Base-by-base conservation (phyloP, 2,113 vertebrate species). In the Vireo altiloquus region DNA sequence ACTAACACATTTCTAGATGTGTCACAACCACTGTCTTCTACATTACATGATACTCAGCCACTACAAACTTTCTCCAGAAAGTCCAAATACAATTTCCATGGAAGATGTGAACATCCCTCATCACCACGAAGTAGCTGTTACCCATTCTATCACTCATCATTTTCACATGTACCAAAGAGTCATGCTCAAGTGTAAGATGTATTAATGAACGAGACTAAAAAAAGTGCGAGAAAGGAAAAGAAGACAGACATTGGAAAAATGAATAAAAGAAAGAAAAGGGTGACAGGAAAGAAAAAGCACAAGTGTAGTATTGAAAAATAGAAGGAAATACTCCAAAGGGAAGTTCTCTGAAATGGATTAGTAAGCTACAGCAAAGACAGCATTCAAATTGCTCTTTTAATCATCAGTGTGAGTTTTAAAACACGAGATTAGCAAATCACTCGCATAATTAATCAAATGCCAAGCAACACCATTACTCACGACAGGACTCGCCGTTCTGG, bases 401-500 rank as follows among this genome's bases (percentile, higher is more conserved):
- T 81, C 71, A 60, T 61, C 56, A 35, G 24, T 30, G 28, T 39
- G 65, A 69, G 37, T 49, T 90, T 77, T 53, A 82, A 86, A 87
- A 60, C 37, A 6, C 24, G 56, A 87, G 57, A 96, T 82, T 79
- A 77, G 46, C 53, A 64, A 77, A 93, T 89, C 87, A 74, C 56
- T 70, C 25, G 60, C 76, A 87, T 56, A 86, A 86, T 72, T 56
- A 69, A 95, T 78, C 53, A 0, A 75, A 84, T 64, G 60, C 76
- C 44, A 63, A 88, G 69, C 49, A 87, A 74, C 37, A 82, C 11
- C 42, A 81, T 46, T 96, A 99, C 99, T 99, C 97, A 99, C 99
- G 98, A 98, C 23, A 99, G 97, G 64, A 99, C 98, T 97, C 98
- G 98, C 33, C 99, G 99, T 25, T 99, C 99, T 6, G 99, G 98